A percentile compares a stretch with the other conserved stretches of the same genome.
These are phyloP conservation scores for Gymnopithys bicolor DNA, from an alignment of 2,797 vertebrate species.

Conservation along the genomic window DNA sequence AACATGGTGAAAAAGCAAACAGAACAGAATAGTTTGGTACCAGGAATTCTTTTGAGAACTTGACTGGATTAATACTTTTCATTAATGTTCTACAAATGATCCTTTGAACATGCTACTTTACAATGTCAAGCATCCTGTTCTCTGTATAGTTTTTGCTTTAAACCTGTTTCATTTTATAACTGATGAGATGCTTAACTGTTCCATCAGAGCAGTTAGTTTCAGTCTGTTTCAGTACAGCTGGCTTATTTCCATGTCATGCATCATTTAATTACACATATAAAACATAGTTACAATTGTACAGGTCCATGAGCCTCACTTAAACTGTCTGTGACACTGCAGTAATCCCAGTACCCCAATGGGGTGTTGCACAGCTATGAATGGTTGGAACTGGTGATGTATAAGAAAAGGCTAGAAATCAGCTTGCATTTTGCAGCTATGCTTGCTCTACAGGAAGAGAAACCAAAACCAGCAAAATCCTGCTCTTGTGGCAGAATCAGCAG, in stretches of 20 bases:
- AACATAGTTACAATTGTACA: background rate
- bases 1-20: background rate
- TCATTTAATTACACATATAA: background rate
- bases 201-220: background rate
- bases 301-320: background rate
- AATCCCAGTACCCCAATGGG: background rate
- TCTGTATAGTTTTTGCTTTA: background rate
- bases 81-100: background rate
- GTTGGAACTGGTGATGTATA: background rate
- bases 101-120: background rate
- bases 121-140: background rate
- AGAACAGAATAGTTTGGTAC: background rate
- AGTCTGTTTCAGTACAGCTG: background rate
- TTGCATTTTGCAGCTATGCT: background rate
- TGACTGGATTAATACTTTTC: background rate
- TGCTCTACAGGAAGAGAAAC: background rate
- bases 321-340: background rate
- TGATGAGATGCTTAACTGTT: background rate
- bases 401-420: background rate
- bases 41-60: background rate
- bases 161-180: background rate
- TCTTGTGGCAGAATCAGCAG: background rate
- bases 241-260: background rate
- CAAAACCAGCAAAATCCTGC: background rate
- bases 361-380: background rate